Percentiles rank a stretch among this genome's conserved stretches.
Evolutionary conservation across 2,797 vertebrate genomes (phyloP).

Genomic region (Hybognathus amarus): DNA sequence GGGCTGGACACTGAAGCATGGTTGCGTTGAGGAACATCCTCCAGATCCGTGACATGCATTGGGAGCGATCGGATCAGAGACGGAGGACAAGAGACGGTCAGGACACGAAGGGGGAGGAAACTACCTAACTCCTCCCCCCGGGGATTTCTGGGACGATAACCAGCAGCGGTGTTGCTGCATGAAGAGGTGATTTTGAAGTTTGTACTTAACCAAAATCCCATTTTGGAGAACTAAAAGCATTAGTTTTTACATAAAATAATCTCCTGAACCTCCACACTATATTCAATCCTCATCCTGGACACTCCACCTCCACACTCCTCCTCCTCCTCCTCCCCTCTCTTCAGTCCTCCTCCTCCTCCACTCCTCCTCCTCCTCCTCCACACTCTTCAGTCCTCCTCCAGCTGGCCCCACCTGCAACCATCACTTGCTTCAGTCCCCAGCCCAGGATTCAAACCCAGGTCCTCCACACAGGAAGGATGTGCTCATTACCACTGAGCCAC

Average conservation of each 20-base stretch:
- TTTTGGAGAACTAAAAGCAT: too few species aligned
- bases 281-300: too few species aligned
- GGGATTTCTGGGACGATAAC: background rate
- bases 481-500: background rate
- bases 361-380: too few species aligned
- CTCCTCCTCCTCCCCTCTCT: too few species aligned
- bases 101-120: background rate
- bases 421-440: fast-evolving
- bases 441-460: background rate
- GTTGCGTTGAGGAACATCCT: too few species aligned
- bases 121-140: background rate
- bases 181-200: too few species aligned
- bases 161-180: background rate
- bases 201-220: too few species aligned
- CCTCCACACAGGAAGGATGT: fast-evolving
- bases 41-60: fast-evolving
- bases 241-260: too few species aligned
- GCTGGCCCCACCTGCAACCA: fast-evolving
- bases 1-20: too few species aligned
- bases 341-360: too few species aligned
- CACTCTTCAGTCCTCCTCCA: fast-evolving
- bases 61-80: background rate
- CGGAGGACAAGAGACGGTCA: fast-evolving
- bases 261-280: too few species aligned
- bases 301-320: too few species aligned